A percentile compares a stretch with the other conserved stretches of the same genome.
These are phyloP conservation scores for Platycercus adscitus DNA, from an alignment of 2,113 vertebrate species.

Conservation along the genomic window DNA sequence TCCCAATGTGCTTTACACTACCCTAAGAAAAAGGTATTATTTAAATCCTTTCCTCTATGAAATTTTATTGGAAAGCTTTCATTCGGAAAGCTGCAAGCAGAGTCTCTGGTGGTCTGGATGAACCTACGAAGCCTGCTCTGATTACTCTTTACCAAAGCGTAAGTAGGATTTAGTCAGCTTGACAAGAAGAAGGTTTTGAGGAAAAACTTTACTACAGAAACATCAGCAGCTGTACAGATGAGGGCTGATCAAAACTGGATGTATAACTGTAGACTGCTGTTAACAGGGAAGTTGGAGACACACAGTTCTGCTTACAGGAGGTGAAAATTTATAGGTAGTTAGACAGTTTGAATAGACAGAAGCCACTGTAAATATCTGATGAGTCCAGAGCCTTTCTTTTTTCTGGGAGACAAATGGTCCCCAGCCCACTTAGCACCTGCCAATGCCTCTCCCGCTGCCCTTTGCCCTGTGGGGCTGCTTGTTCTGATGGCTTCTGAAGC, in stretches of 20 bases:
- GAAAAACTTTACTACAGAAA: slow-evolving; percentile 16
- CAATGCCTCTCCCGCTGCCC: slow-evolving; percentile 10
- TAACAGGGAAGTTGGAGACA: not conserved
- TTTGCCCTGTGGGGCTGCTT: slow-evolving; percentile 41
- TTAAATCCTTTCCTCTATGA: not conserved
- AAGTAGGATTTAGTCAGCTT: slow-evolving; percentile 16
- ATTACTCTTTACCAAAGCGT: not conserved
- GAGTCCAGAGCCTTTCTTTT: not conserved
- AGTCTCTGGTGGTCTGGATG: not conserved
- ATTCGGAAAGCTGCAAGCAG: not conserved
- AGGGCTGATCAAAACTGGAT: not conserved
- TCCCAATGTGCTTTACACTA: not conserved
- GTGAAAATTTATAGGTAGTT: not conserved
- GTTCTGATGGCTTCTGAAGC: slow-evolving; percentile 6
- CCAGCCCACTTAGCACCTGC: slow-evolving; percentile 59
- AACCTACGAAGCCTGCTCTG: not conserved
- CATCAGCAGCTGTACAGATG: not conserved
- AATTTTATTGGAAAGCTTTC: not conserved
- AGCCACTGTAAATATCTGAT: slow-evolving; percentile 33
- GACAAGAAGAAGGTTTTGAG: slow-evolving; percentile 2
- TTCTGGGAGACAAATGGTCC: slow-evolving; percentile 50
- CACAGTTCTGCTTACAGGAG: not conserved
- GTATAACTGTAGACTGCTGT: not conserved
- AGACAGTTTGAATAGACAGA: not conserved
- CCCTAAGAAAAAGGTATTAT: not conserved